Evolutionary conservation across 2,888 invertebrate species (phyloP).

Genomic region (Xestia c-nigrum): DNA sequence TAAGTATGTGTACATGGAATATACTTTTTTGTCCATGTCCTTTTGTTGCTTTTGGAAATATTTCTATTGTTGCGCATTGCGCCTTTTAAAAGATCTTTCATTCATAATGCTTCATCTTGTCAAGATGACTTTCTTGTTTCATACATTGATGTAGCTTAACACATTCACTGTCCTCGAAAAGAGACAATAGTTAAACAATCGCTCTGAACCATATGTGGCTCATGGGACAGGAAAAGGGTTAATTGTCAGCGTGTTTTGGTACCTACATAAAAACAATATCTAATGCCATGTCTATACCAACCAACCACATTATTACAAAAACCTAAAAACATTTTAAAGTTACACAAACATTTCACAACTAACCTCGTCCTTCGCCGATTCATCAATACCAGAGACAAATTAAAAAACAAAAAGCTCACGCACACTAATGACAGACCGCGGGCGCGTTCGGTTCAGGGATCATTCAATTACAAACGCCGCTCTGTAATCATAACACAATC

Average conservation of each 20-base stretch:
- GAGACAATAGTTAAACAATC: too few species aligned
- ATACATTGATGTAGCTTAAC: not conserved
- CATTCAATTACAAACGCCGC: constrained; percentile 80
- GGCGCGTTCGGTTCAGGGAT: constrained; percentile 67
- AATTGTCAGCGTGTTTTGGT: too few species aligned
- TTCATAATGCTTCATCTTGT: not conserved
- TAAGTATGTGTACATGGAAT: too few species aligned
- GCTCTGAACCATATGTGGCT: too few species aligned
- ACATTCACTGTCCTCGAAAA: too few species aligned
- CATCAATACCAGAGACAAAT: constrained; percentile 69
- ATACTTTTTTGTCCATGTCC: too few species aligned
- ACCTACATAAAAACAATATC: not conserved
- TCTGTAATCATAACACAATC: constrained; percentile 87
- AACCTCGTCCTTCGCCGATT: constrained; percentile 62
- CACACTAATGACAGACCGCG: constrained; percentile 77
- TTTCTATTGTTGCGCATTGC: constrained; percentile 16
- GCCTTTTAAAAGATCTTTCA: not conserved
- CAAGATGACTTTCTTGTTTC: not conserved
- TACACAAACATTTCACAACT: constrained; percentile 58
- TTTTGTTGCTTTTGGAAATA: constrained; percentile 24
- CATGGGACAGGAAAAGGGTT: too few species aligned
- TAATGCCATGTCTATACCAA: not conserved
- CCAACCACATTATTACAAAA: constrained; percentile 18
- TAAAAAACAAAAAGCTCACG: constrained; percentile 62
- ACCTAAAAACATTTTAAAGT: constrained; percentile 21